Base-by-base conservation (phyloP, 2,113 vertebrate genomes). In the Spea multiplicata region DNA sequence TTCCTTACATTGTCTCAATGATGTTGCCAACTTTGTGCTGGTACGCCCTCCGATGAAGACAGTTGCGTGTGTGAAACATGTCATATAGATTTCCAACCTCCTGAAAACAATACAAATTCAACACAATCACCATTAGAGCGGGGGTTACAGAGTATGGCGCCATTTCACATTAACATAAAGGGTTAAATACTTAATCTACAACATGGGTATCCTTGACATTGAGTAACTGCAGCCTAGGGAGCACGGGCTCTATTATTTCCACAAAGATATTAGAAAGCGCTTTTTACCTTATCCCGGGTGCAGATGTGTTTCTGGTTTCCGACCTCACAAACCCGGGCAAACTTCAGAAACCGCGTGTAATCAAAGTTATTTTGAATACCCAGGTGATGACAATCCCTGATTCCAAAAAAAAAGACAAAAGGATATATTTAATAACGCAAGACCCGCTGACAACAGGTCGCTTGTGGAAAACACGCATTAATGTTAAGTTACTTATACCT, bases 341-440 rank as follows among this genome's bases (percentile, higher is more conserved):
- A 98, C 80, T 93, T 91, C 6, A 99, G 85, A 83, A 93, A 95
- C 46, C 97, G 94, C 1, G 81, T 89, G 71, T 97, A 90, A 84
- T 99, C 96, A 86, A 97, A 99, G 83, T 95, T 99, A 81, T 97
- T 97, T 44, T 94, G 91, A 84, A 99, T 96, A 73, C 97, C 96
- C 44, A 99, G 91, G 70, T 99, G 95, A 83, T 98, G 88, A 79
- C 96, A 98, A 80, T 99, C 97, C 84, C 97, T 99, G 82, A 57
- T 13, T 17, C 44, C 68, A 64, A 9, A 76, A 16, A 73, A 1
- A 84, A 86, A 82, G 5, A 82, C 85, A 86, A 10, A 82, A 13
- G 0, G 17, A 48, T 16, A 6, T 75, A 30, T 30, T 30, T 30
- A 30, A 30, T 30, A 30, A 30, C 30, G 30, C 30, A 30, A 30